Percentiles rank a stretch among this genome's conserved stretches.
Evolutionary conservation across 2,113 vertebrate species (phyloP).

Genomic region (Melanotaenia duboulayi): DNA sequence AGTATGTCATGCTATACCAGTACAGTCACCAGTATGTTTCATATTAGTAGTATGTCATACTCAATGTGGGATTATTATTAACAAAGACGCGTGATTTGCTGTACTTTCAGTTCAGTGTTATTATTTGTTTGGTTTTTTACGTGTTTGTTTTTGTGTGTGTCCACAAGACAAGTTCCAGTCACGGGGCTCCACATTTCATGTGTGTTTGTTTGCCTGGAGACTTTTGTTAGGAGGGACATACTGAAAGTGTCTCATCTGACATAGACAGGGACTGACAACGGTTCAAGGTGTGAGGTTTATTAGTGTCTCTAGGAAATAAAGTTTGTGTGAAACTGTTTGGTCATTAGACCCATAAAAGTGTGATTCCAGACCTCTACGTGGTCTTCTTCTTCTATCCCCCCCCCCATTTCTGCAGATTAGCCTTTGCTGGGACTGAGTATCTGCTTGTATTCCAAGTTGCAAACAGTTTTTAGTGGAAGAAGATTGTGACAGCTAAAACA

Average conservation of each 20-base stretch:
- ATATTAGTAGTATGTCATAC: slow-evolving; percentile 56
- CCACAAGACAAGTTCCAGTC: slow-evolving; percentile 58
- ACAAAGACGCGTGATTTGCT: slow-evolving; percentile 60
- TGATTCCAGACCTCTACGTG: slow-evolving; percentile 7
- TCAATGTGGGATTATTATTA: slow-evolving; percentile 59
- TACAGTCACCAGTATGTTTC: slow-evolving; percentile 59
- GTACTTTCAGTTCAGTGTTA: slow-evolving; percentile 51
- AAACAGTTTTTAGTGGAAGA: slow-evolving; percentile 36
- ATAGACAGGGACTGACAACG: slow-evolving; percentile 41
- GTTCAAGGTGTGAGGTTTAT: slow-evolving; percentile 46
- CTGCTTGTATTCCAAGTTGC: slow-evolving; percentile 15
- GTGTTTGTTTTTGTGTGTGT: slow-evolving; percentile 14
- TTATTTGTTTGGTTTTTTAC: slow-evolving; percentile 19
- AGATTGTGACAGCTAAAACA: slow-evolving; percentile 34
- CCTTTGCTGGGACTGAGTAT: slow-evolving; percentile 51
- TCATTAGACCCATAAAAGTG: slow-evolving; percentile 27
- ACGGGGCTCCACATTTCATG: slow-evolving; percentile 47
- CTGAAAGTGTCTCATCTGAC: slow-evolving; percentile 52
- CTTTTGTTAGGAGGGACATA: slow-evolving; percentile 23
- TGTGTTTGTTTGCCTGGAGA: slow-evolving; percentile 43
- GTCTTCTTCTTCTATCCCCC: not conserved
- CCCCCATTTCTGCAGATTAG: not conserved
- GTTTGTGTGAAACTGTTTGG: slow-evolving; percentile 26
- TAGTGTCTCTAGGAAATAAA: slow-evolving; percentile 21
- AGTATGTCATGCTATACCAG: slow-evolving; percentile 68